A percentile compares a stretch with the other conserved stretches of the same genome.
phyloP scores from a whole-genome alignment of 2,797 vertebrate genomes.

The Galago senegalensis region DNA sequence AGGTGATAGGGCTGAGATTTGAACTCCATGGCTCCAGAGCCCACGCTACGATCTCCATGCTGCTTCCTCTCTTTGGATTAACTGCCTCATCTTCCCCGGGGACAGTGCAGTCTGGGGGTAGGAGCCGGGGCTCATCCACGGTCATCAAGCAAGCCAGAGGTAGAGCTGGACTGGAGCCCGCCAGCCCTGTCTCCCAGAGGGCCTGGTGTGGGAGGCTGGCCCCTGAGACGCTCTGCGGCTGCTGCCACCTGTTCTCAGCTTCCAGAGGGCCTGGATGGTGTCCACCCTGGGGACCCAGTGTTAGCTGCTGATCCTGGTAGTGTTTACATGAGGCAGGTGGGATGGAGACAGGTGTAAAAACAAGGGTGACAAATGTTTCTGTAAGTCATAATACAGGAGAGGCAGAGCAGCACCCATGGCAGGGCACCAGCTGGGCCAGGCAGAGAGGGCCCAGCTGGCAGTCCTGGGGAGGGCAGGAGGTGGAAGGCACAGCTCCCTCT shows the following conservation, averaged over 20 bases:
- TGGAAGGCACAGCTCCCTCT: neutral
- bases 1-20: neutral
- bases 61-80: neutral
- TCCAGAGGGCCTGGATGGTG: neutral
- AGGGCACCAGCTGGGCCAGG: conserved; percentile 14
- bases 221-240: neutral
- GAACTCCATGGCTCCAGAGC: neutral
- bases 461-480: neutral
- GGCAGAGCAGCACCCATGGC: neutral
- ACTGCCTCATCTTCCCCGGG: neutral
- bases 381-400: conserved; percentile 11
- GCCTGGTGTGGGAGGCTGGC: neutral
- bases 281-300: neutral
- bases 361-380: conserved; percentile 65
- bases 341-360: conserved; percentile 70
- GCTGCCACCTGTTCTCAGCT: neutral
- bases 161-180: neutral
- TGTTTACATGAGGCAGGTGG: conserved; percentile 65
- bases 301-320: neutral
- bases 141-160: neutral
- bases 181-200: neutral
- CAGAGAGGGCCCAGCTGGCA: neutral
- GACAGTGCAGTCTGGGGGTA: neutral
- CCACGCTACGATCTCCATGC: rapidly evolving
- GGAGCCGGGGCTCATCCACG: neutral